Base-by-base conservation (phyloP, 2,888 invertebrate species). In the Andrena trimmerana region DNA sequence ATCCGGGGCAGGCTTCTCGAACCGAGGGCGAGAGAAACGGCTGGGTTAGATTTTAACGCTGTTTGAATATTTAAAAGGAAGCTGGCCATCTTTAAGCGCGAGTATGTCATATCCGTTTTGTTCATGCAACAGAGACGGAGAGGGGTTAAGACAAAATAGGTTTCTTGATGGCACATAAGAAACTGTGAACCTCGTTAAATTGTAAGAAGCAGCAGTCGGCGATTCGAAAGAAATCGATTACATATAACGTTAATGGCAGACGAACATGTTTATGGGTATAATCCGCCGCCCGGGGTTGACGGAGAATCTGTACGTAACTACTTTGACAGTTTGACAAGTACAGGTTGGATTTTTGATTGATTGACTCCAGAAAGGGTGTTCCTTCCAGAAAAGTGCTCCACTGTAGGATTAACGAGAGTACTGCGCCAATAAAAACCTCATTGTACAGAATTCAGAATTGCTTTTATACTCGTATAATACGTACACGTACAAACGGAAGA, bases 191-290 rank as follows among this genome's bases (percentile, higher is more conserved):
- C 84, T 84, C 82, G 82, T 86, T 87, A 88, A 91, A 87, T 89
- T 86, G 73, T 85, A 86, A 72, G 76, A 86, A 86, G 73, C 84
- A 84, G 85, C 74, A 72, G 81, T 88, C 85, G 81, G 89, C 86
- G 83, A 84, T 87, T 88, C 77, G 75, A 78, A 84, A 84, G 74
- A 85, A 88, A 88, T 89, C 69, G 85, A 88, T 83, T 72, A 81
- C 59, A 92, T 86, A 82, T 89, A 89, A 92, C 90, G 93, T 94
- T 94, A 92, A 94, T 94, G 94, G 94, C 94, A 93, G 94, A 94
- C 90, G 94, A 94, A 91, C 92, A 94, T 93, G 93, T 93, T 85
- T 94, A 94, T 90, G 94, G 94, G 89, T 94, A 92, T 85, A 92
- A 91, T 91, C 93, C 93, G 90, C 90, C 92, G 89, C 89, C 90